Percentiles rank a stretch among this genome's conserved stretches.
phyloP scores from a whole-genome alignment of 2,888 invertebrate species.

The Noctua pronuba region DNA sequence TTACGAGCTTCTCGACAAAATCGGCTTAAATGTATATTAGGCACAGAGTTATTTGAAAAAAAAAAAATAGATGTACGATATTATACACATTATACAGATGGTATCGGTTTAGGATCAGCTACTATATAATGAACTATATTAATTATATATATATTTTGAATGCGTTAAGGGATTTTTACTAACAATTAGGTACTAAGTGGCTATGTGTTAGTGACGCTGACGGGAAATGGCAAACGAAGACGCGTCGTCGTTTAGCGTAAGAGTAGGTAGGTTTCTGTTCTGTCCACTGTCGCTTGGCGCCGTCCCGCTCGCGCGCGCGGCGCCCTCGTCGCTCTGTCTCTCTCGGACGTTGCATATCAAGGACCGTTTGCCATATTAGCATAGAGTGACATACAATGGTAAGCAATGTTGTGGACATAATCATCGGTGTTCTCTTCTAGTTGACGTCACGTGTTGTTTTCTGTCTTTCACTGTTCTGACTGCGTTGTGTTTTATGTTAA shows the following conservation, averaged over 20 bases:
- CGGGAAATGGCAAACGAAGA: constrained; percentile 76
- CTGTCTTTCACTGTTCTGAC: constrained; percentile 66
- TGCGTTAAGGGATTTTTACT: constrained; percentile 90
- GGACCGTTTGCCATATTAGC: constrained; percentile 88
- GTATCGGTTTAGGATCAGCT: constrained; percentile 85
- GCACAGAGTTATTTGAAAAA: constrained; percentile 87
- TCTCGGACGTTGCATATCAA: constrained; percentile 84
- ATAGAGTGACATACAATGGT: constrained; percentile 76
- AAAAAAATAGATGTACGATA: constrained; percentile 85
- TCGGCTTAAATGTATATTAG: constrained; percentile 90
- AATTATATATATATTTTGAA: constrained; percentile 89
- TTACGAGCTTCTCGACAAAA: constrained; percentile 87
- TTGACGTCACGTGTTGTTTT: constrained; percentile 75
- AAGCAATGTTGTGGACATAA: constrained; percentile 86
- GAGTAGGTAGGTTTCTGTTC: constrained; percentile 78
- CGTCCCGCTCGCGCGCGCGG: constrained; percentile 70
- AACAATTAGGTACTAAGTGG: constrained; percentile 88
- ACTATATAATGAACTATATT: constrained; percentile 82
- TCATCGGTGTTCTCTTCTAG: constrained; percentile 83
- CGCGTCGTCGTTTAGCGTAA: constrained; percentile 72
- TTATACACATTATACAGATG: constrained; percentile 86
- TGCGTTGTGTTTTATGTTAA: constrained; percentile 64
- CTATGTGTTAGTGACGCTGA: constrained; percentile 79
- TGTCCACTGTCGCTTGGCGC: constrained; percentile 70
- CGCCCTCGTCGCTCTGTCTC: constrained; percentile 68